These are phyloP conservation scores for Malurus splendens DNA, from an alignment of 2,797 vertebrate species.

Conservation along the genomic window DNA sequence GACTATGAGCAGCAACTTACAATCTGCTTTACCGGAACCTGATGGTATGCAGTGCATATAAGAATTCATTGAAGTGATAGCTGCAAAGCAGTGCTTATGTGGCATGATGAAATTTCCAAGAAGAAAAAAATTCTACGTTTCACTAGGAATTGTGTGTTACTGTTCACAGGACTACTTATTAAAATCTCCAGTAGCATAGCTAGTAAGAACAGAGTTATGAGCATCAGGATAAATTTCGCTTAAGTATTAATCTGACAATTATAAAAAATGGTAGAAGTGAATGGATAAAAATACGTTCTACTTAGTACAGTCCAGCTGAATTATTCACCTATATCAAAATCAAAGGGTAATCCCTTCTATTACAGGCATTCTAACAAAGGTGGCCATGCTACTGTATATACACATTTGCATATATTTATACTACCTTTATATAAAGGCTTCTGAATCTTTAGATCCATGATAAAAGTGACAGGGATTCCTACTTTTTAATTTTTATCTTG, in stretches of 20 bases:
- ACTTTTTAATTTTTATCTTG: constrained; percentile 29
- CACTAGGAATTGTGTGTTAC: constrained; percentile 21
- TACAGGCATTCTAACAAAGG: constrained; percentile 69
- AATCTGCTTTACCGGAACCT: constrained; percentile 38
- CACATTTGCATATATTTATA: constrained; percentile 74
- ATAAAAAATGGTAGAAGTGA: constrained; percentile 59
- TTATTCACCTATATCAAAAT: constrained; percentile 63
- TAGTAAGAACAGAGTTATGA: constrained; percentile 38
- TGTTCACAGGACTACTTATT: constrained; percentile 63
- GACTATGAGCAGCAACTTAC: constrained; percentile 42
- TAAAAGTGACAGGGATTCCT: constrained; percentile 20
- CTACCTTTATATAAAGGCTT: constrained; percentile 61
- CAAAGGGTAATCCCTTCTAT: constrained; percentile 59
- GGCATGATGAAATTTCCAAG: constrained; percentile 49
- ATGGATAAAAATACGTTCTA: constrained; percentile 65
- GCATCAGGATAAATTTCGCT: constrained; percentile 39
- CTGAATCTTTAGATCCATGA: constrained; percentile 58
- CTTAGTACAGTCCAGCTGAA: constrained; percentile 73
- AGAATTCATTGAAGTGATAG: constrained; percentile 55
- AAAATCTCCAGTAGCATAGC: constrained; percentile 46
- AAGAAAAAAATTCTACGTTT: neutral
- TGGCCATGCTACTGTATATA: constrained; percentile 69
- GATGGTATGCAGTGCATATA: constrained; percentile 46
- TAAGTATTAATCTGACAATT: constrained; percentile 47
- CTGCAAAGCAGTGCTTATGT: constrained; percentile 42